phyloP scores from a whole-genome alignment of 2,113 vertebrate genomes.

The Acanthochromis polyacanthus region DNA sequence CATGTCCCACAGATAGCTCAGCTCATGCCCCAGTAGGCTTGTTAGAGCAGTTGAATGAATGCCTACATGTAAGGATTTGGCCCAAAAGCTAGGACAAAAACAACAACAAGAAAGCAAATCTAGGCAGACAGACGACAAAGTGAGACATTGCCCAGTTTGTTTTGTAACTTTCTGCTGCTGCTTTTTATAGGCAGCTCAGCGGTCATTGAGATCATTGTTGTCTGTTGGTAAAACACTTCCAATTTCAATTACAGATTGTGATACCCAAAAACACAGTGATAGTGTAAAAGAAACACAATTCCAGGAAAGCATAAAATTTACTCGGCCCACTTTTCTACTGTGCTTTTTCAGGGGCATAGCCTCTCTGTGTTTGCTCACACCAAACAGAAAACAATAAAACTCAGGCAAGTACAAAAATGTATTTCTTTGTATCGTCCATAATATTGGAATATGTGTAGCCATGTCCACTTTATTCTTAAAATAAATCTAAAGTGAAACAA shows the following conservation, averaged over 20 bases:
- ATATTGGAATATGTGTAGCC: background rate
- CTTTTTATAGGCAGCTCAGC: conserved; percentile 57
- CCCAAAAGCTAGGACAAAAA: conserved; percentile 76
- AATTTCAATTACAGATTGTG: conserved; percentile 55
- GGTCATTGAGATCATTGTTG: conserved; percentile 50
- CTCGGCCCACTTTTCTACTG: conserved; percentile 6
- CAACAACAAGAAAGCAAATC: conserved; percentile 79
- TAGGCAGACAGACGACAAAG: conserved; percentile 75
- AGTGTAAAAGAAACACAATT: conserved; percentile 18
- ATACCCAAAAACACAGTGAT: conserved; percentile 11
- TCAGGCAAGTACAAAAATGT: background rate
- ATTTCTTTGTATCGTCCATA: background rate
- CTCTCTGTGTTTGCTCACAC: conserved; percentile 12
- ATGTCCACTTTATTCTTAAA: background rate
- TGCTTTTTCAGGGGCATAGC: conserved; percentile 12
- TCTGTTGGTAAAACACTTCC: conserved; percentile 55
- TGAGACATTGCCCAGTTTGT: conserved; percentile 76
- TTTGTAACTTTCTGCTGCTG: conserved; percentile 67
- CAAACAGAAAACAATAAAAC: conserved; percentile 20
- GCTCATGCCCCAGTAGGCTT: conserved; percentile 81
- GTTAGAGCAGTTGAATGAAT: conserved; percentile 79
- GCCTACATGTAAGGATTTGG: conserved; percentile 76
- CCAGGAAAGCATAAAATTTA: conserved; percentile 11
- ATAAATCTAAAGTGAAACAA: conserved; percentile 3
- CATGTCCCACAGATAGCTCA: conserved; percentile 80